Percentiles rank a stretch among this genome's conserved stretches.
These are phyloP conservation scores for Yponomeuta plumbellus DNA, from an alignment of 2,888 invertebrate genomes.

Conservation along the genomic window DNA sequence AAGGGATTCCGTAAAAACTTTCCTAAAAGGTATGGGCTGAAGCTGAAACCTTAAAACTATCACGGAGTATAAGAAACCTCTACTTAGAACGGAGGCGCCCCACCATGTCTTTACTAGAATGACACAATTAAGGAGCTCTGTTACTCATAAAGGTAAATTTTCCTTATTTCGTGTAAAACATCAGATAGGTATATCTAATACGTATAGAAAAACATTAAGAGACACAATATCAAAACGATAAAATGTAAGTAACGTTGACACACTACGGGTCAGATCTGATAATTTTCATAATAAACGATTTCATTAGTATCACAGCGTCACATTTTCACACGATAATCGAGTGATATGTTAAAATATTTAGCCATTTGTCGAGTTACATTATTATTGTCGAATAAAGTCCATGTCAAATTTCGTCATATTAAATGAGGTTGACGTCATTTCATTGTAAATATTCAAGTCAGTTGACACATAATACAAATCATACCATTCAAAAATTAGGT, in stretches of 20 bases:
- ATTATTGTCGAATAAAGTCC: slow-evolving; percentile 11
- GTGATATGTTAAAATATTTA: slow-evolving; percentile 57
- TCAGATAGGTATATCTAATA: not conserved
- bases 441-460: not conserved
- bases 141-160: not conserved
- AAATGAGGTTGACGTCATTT: not conserved
- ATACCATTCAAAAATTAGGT: too few relatives aligned
- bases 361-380: slow-evolving; percentile 31
- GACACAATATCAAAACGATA: slow-evolving; percentile 16
- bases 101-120: not conserved
- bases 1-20: slow-evolving; percentile 40
- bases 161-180: slow-evolving; percentile 1
- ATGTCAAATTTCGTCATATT: not conserved
- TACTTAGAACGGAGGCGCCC: not conserved
- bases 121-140: not conserved
- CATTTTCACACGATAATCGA: slow-evolving; percentile 46
- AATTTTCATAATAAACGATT: slow-evolving; percentile 40
- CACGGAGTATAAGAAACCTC: slow-evolving; percentile 1
- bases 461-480: not conserved
- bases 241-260: slow-evolving; percentile 27
- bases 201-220: slow-evolving; percentile 47
- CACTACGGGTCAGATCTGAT: slow-evolving; percentile 37
- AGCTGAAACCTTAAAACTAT: slow-evolving; percentile 45
- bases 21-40: slow-evolving; percentile 54
- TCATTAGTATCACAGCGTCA: slow-evolving; percentile 36